Base-by-base conservation (phyloP, 1,140 invertebrate species). In the Drosophila simulans region DNA sequence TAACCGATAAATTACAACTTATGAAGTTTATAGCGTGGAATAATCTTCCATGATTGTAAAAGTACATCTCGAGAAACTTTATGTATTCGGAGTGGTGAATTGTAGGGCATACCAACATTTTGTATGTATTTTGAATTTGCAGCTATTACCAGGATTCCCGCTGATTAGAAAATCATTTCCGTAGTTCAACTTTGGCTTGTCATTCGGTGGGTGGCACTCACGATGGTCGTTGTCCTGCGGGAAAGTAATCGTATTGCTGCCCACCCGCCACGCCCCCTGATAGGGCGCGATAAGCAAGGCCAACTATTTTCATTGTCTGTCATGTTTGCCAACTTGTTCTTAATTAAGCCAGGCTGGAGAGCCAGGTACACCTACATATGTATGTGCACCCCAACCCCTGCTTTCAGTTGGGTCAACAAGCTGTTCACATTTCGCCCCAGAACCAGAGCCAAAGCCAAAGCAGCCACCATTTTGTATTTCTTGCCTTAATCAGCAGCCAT, bases 211-310 rank as follows among this genome's bases (percentile, higher is more conserved):
- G 54, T 57, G 45, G 58, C 71, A 49, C 35, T 42, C 15, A 25
- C 27, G 37, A 42, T 46, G 72, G 81, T 59, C 65, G 49, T 51
- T 66, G 84, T 86, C 84, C 83, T 86, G 75, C 60, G 71, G 83
- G 79, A 80, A 83, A 72, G 73, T 81, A 57, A 37, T n/a, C 63
- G 31, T n/a, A 20, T 15, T 20, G 35, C 46, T n/a, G 13, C 3
- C 17, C 7, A 63, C 37, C 59, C 27, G 42, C 37, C 0, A 39
- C 63, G 10, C 64, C 66, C 80, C 69, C 80, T 76, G 83, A 86
- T 86, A 64, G 75, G 48, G 59, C 70, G 79, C 83, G 83, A 86
- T 86, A 88, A 86, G 85, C 84, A 86, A 86, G 83, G 83, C 83
- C 70, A 86, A 86, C 83, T 88, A 86, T 83, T 76, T 88, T 68